Conservation (phyloP, 1,140 invertebrate genomes). For the Tachypleus tridentatus region DNA sequence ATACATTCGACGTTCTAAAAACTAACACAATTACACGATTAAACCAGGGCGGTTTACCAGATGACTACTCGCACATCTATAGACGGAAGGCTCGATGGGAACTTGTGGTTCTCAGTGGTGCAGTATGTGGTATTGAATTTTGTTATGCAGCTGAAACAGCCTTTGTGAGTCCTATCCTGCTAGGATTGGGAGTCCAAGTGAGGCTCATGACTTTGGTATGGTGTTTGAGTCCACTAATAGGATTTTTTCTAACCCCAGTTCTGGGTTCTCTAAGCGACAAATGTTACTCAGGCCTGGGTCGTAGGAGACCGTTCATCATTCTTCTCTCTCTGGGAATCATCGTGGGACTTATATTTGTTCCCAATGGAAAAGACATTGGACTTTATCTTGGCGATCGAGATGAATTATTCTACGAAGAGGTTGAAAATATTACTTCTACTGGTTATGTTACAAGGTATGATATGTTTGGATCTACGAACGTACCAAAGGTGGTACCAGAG, state of each 20-base stretch:
- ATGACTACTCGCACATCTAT: slow-evolving; percentile 18
- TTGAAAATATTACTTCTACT: not conserved
- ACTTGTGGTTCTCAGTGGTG: slow-evolving; percentile 73
- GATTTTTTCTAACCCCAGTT: slow-evolving; percentile 85
- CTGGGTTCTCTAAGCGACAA: slow-evolving; percentile 84
- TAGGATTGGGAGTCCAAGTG: slow-evolving; percentile 84
- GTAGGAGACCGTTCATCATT: slow-evolving; percentile 81
- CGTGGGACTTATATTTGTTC: slow-evolving; percentile 70
- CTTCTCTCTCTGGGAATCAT: slow-evolving; percentile 78
- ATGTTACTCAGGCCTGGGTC: slow-evolving; percentile 62
- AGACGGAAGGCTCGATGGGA: slow-evolving; percentile 65
- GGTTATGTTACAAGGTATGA: not conserved
- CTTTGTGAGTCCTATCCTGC: slow-evolving; percentile 85
- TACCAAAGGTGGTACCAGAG: not conserved
- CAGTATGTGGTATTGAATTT: slow-evolving; percentile 95
- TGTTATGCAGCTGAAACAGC: slow-evolving; percentile 94
- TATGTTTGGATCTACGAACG: too few species aligned
- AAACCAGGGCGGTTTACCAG: slow-evolving; percentile 1
- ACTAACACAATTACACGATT: not conserved
- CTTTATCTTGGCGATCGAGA: slow-evolving; percentile 57
- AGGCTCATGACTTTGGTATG: slow-evolving; percentile 88
- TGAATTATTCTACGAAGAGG: slow-evolving; percentile 1
- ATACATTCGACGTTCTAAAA: not conserved
- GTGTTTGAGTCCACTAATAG: slow-evolving; percentile 80
- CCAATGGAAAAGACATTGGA: slow-evolving; percentile 76